Conservation (phyloP, 1,140 invertebrate genomes). For the Idris sp. region DNA sequence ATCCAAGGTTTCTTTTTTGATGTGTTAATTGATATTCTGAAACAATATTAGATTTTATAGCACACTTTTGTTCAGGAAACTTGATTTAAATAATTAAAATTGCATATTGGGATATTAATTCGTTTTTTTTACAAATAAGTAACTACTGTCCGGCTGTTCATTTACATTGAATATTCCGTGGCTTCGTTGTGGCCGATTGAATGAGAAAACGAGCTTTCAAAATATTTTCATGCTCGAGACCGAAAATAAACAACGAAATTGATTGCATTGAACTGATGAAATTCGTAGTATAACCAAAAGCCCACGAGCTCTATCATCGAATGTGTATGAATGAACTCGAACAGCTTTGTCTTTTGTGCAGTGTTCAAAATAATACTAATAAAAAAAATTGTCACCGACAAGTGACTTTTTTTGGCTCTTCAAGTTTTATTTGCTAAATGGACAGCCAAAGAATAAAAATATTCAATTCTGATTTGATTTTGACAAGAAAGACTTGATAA, state of each 20-base stretch:
- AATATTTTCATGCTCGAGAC: slow-evolving; percentile 44
- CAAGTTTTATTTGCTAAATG: too few species aligned
- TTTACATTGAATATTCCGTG: slow-evolving; percentile 24
- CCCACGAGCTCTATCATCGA: slow-evolving; percentile 21
- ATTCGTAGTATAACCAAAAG: slow-evolving; percentile 29
- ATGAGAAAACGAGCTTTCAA: slow-evolving; percentile 40
- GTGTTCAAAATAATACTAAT: slow-evolving; percentile 16
- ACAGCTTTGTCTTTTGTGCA: slow-evolving; percentile 23
- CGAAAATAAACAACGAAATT: slow-evolving; percentile 50
- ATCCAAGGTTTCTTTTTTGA: too few species aligned
- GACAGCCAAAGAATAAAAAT: too few species aligned
- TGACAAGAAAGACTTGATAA: slow-evolving; percentile 5
- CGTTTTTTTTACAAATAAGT: too few species aligned
- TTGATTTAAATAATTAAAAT: too few species aligned
- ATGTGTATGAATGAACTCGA: slow-evolving; percentile 38
- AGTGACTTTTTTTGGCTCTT: slow-evolving; percentile 26
- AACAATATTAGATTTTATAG: too few species aligned
- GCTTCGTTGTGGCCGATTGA: slow-evolving; percentile 9
- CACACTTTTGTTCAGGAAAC: too few species aligned
- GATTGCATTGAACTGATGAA: slow-evolving; percentile 43
- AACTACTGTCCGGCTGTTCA: too few species aligned
- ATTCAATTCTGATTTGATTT: slow-evolving; percentile 11
- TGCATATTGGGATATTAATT: too few species aligned
- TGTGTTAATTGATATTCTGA: too few species aligned
- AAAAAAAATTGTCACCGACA: slow-evolving; percentile 20